These are phyloP conservation scores for Maconellicoccus hirsutus DNA, from an alignment of 1,140 invertebrate genomes.

Conservation along the genomic window DNA sequence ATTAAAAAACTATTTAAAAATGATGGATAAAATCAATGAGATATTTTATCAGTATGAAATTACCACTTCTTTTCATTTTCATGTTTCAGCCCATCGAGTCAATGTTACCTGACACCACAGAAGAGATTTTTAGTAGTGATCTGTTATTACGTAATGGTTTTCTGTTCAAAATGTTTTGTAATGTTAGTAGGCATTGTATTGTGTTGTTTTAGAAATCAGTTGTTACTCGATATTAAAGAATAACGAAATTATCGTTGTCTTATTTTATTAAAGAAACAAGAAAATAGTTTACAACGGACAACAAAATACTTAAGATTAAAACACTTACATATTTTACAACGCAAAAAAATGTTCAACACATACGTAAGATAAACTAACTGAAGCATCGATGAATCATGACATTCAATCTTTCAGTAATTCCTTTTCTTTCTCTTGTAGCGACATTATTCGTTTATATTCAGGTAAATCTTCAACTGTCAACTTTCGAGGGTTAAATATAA, in stretches of 20 bases:
- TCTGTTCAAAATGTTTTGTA: neutral
- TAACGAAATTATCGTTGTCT: too few relatives aligned
- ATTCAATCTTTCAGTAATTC: neutral
- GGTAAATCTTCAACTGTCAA: neutral
- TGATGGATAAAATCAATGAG: too few relatives aligned
- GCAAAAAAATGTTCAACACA: too few relatives aligned
- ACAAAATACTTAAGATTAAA: too few relatives aligned
- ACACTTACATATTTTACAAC: too few relatives aligned
- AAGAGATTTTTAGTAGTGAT: neutral
- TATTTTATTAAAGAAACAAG: too few relatives aligned
- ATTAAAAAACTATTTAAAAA: too few relatives aligned
- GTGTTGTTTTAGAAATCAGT: too few relatives aligned
- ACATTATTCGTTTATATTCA: neutral
- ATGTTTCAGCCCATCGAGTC: constrained; percentile 40
- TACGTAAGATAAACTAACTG: too few relatives aligned
- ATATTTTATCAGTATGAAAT: neutral
- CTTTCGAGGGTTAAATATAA: neutral
- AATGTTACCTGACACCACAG: constrained; percentile 36
- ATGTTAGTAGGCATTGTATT: neutral
- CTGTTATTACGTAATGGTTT: neutral
- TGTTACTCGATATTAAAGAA: too few relatives aligned
- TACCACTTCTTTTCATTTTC: constrained; percentile 25
- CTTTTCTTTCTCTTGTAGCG: constrained; percentile 19
- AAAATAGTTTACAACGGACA: too few relatives aligned
- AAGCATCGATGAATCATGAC: neutral